A percentile compares a stretch with the other conserved stretches of the same genome.
Evolutionary conservation across 2,113 vertebrate genomes (phyloP).

Genomic region (Alexandromys fortis): DNA sequence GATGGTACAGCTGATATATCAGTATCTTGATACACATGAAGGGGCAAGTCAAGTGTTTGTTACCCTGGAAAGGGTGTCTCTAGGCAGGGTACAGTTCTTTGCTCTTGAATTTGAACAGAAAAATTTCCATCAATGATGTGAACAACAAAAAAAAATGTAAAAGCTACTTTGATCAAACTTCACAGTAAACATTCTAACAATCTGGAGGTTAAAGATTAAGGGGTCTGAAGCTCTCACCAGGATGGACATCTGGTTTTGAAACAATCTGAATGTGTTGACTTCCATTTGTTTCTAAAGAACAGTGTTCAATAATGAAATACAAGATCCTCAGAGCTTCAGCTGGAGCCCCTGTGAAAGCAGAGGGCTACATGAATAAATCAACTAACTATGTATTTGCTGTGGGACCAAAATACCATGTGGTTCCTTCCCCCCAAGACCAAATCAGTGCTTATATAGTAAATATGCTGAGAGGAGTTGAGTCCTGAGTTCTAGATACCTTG

Average conservation of each 20-base stretch:
- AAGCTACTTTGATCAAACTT: background rate
- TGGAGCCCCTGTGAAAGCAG: background rate
- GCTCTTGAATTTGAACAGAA: background rate
- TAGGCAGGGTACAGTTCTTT: background rate
- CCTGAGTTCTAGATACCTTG: background rate
- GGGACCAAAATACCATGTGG: background rate
- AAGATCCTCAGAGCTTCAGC: background rate
- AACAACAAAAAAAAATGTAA: background rate
- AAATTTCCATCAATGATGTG: conserved; percentile 1
- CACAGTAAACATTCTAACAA: background rate
- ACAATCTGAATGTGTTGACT: background rate
- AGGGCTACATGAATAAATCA: background rate
- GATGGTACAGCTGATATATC: background rate
- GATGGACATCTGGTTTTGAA: background rate
- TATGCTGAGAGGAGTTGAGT: background rate
- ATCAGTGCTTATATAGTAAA: background rate
- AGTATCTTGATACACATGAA: background rate
- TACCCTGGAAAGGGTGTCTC: background rate
- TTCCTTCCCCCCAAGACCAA: background rate
- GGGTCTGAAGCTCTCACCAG: background rate
- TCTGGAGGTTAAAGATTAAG: background rate
- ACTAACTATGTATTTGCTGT: background rate
- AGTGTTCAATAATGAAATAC: background rate
- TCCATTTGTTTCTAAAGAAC: background rate
- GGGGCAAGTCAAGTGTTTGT: background rate